Base-by-base conservation (phyloP, 92 coral and sea anemone genomes). In the Blastomussa wellsi region DNA sequence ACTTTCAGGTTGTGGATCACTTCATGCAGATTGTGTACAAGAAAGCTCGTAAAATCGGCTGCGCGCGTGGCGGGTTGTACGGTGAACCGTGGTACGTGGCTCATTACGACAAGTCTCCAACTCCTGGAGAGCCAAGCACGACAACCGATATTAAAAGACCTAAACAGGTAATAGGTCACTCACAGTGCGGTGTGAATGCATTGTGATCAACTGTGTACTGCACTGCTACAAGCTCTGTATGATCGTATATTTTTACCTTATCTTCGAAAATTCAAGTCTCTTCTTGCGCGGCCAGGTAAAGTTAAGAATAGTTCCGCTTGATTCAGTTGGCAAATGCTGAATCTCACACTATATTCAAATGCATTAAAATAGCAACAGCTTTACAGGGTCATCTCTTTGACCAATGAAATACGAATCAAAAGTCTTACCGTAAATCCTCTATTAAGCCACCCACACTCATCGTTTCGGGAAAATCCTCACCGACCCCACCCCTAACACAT, bases 41-140 rank as follows among this genome's bases (percentile, higher is more conserved):
- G 49, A 84, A 87, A 47, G 84, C 93, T 77, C 87, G 77, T 52
- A 90, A 83, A 76, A 79, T 90, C 35, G 93, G 93, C 4, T 90
- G 93, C 41, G 93, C 93, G 24, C 76, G 93, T 1, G 93, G 93
- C 10, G 73, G 90, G 9, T 78, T 90, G 70, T 90, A 90, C 47
- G 93, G 90, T 71, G 89, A 90, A 72, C 93, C 93, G 20, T 90
- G 93, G 93, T 90, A 90, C 26, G 87, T 90, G 73, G 93, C 85
- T 28, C 93, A 90, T 78, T 90, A 90, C 64, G 93, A 90, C 78
- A 37, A 78, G 24, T 86, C 80, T 28, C 93, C 93, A 31, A 55
- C 20, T 15, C 32, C 74, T 6, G 80, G 77, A 33, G 62, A 83
- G 38, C 82, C 82, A 3, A 72, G 35, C 29, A 79, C 80, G 16